Evolutionary conservation across 2,113 vertebrate genomes (phyloP).

Genomic region (Regulus satrapa): DNA sequence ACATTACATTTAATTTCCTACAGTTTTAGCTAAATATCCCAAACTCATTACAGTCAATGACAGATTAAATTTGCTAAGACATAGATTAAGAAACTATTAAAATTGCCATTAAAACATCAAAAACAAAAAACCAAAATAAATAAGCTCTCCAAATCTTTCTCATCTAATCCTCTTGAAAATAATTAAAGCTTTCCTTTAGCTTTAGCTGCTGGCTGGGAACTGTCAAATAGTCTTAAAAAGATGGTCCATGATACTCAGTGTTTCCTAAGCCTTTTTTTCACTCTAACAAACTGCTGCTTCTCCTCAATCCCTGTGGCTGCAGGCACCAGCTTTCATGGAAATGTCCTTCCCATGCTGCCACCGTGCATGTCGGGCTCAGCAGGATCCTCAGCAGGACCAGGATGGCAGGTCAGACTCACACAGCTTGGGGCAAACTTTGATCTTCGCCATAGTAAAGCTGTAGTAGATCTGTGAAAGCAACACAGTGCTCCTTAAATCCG

Average conservation of each 20-base stretch:
- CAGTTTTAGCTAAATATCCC: not conserved
- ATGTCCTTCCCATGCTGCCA: not conserved
- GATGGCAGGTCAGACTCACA: not conserved
- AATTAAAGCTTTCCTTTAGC: constrained; percentile 40
- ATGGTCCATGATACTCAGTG: not conserved
- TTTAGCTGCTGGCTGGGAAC: constrained; percentile 3
- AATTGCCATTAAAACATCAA: constrained; percentile 31
- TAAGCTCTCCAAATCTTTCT: constrained; percentile 35
- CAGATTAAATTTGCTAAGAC: constrained; percentile 27
- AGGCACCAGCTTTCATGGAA: not conserved
- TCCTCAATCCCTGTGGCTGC: not conserved
- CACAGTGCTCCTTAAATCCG: not conserved
- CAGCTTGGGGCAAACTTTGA: not conserved
- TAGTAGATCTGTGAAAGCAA: not conserved
- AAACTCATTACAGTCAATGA: not conserved
- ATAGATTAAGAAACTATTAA: constrained; percentile 43
- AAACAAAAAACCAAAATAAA: constrained; percentile 41
- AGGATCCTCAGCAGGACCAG: not conserved
- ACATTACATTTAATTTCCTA: not conserved
- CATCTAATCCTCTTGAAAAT: constrained; percentile 49
- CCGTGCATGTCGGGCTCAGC: not conserved
- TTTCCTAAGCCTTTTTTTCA: not conserved
- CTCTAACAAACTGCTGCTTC: not conserved
- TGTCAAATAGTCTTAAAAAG: constrained; percentile 24
- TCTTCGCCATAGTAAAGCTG: not conserved